Conservation (phyloP, 2,888 invertebrate genomes). For the Coelinius sp. region DNA sequence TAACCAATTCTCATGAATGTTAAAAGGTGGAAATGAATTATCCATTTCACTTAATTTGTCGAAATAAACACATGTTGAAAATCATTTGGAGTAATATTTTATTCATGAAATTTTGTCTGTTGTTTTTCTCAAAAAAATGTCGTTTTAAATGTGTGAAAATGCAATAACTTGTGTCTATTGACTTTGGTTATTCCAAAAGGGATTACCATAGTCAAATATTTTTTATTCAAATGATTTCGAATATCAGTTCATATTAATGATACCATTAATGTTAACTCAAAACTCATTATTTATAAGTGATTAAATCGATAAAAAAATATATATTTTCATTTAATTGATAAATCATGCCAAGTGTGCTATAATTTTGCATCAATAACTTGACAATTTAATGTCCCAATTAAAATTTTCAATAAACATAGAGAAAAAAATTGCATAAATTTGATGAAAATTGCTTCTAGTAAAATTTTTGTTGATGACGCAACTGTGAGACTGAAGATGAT, state of each 20-base stretch:
- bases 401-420: not conserved
- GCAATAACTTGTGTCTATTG: constrained; percentile 37
- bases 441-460: not conserved
- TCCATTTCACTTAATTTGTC: not conserved
- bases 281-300: not conserved
- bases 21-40: not conserved
- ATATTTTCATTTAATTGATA: not conserved
- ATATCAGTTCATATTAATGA: not conserved
- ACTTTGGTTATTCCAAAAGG: constrained; percentile 40
- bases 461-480: constrained; percentile 13
- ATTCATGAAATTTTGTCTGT: not conserved
- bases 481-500: not conserved
- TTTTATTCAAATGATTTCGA: not conserved
- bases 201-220: constrained; percentile 47
- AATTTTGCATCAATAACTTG: not conserved
- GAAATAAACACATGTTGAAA: not conserved
- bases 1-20: not conserved
- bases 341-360: not conserved
- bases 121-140: constrained; percentile 10
- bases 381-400: not conserved
- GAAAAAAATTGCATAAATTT: not conserved
- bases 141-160: not conserved
- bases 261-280: no score
- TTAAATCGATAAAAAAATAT: not conserved
- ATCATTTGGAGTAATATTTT: not conserved